phyloP scores from a whole-genome alignment of 2,888 invertebrate genomes.

The Himalopsyche kuldschensis region DNA sequence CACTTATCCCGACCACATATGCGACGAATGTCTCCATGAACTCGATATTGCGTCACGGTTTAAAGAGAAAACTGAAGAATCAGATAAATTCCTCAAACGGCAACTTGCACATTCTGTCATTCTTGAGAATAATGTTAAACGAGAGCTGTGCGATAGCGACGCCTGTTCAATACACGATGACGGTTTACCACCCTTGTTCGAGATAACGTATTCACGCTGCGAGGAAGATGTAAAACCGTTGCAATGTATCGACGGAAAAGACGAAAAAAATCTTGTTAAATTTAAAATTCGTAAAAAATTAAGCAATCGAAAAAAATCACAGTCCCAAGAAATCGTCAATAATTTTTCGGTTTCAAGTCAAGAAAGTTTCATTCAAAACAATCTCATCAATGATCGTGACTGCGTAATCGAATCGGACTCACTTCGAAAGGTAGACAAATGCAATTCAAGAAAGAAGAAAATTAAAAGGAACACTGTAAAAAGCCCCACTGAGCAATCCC shows the following conservation, averaged over 20 bases:
- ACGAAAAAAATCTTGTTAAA: background rate
- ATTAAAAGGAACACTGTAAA: background rate
- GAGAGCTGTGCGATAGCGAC: background rate
- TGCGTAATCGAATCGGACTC: background rate
- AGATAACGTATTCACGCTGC: background rate
- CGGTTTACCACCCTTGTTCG: background rate
- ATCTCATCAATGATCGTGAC: background rate
- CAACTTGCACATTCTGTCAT: background rate
- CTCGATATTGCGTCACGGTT: conserved; percentile 20
- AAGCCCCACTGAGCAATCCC: background rate
- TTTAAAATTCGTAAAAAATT: background rate
- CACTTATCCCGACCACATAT: conserved; percentile 19
- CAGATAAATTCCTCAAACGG: conserved; percentile 19
- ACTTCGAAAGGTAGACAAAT: background rate
- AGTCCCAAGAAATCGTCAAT: background rate
- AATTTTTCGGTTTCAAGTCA: background rate
- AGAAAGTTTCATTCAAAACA: background rate
- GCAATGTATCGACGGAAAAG: background rate
- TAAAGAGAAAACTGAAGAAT: conserved; percentile 27
- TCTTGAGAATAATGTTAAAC: background rate
- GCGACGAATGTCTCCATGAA: conserved; percentile 19
- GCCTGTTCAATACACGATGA: background rate
- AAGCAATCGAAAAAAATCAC: background rate
- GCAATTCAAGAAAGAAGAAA: background rate
- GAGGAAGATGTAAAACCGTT: conserved; percentile 16